Conservation (phyloP, 64 coral and sea anemone species). For the Orbicella faveolata region DNA sequence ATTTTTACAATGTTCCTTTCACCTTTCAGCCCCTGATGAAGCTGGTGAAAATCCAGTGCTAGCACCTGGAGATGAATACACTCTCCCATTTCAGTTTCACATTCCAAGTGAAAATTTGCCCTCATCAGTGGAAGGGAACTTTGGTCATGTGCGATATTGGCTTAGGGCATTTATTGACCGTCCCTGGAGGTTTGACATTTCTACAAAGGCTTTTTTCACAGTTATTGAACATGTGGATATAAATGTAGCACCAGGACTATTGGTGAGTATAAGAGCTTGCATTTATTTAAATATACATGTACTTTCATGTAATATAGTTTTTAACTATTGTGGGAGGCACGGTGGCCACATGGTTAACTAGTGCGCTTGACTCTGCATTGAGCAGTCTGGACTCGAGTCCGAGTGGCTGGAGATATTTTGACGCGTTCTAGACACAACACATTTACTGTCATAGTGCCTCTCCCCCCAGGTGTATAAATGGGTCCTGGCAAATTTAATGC, state of each 20-base stretch:
- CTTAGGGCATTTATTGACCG: constrained; percentile 79
- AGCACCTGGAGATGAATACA: constrained; percentile 53
- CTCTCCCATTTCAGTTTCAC: constrained; percentile 73
- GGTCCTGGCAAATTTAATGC: no score
- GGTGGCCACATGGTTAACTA: no score
- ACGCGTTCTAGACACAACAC: no score
- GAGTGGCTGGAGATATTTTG: no score
- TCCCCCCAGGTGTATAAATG: no score
- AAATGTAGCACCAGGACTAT: constrained; percentile 36
- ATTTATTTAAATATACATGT: no score
- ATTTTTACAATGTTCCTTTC: no score
- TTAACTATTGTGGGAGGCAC: no score
- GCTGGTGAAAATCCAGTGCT: constrained; percentile 85
- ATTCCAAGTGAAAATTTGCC: constrained; percentile 71
- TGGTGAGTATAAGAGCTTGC: constrained; percentile 41
- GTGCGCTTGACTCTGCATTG: no score
- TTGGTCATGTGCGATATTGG: constrained; percentile 89
- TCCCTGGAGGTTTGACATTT: constrained; percentile 92
- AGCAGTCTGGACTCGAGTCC: no score
- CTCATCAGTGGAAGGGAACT: constrained; percentile 77
- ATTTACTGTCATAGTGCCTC: no score
- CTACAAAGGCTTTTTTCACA: constrained; percentile 76
- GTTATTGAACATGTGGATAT: constrained; percentile 88
- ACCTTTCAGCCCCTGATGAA: constrained; percentile 55
- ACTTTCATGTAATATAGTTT: no score